Base-by-base conservation (phyloP, 2,888 invertebrate species). In the Actias luna region DNA sequence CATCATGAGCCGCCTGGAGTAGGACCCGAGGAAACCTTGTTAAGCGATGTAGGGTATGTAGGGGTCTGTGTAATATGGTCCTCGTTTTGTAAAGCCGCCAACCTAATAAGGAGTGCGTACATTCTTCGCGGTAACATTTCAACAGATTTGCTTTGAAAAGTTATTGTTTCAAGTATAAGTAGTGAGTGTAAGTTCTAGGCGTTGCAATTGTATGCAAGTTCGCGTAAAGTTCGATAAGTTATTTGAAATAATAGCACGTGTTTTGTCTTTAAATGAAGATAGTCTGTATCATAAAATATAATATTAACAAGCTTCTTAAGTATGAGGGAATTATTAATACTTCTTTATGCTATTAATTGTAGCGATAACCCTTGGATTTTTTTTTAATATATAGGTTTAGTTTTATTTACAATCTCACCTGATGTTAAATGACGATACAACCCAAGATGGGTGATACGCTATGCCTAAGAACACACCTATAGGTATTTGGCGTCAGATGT, bases 51-150 rank as follows among this genome's bases (percentile, higher is more conserved):
- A 58, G 61, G 63, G 63, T 62, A 31, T 63, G 16, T 61, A 63
- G 60, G 63, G 74, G n/a, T 75, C 77, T 64, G 42, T n/a, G 58
- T 67, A 68, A 39, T 63, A 59, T 77, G 77, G 82, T 67, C 62
- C 33, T 65, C 60, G 74, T 74, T 76, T 76, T 71, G 69, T 72
- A 75, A 72, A 72, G 74, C 67, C 69, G 64, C 72, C 64, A 65
- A 61, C 87, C 85, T 79, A 84, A 87, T 85, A 87, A 78, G 87
- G 87, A 63, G 64, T 69, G 55, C 29, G 69, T 72, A 80, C 78
- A 79, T 79, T 78, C 67, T 69, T 70, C 64, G 74, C 71, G 69
- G 70, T 74, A 79, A 77, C 27, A 27, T 35, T 27, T 29, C 61
- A 58, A 42, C 61, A 58, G 74, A 79, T 79, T 79, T 78, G 75